Base-by-base conservation (phyloP, 2,113 vertebrate genomes). In the Otolemur garnettii region DNA sequence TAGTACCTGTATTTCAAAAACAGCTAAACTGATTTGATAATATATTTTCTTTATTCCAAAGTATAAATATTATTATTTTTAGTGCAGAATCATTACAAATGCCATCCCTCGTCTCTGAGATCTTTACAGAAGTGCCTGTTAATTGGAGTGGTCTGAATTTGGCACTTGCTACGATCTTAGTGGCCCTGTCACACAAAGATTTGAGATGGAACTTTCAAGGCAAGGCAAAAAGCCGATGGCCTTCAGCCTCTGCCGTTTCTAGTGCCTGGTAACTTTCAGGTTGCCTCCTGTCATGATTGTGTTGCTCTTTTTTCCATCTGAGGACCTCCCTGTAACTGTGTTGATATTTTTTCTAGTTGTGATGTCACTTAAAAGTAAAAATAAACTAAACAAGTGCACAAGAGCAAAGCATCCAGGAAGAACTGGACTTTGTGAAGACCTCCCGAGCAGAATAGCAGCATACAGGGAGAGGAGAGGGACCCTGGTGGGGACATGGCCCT, bases 401-500 rank as follows among this genome's bases (percentile, higher is more conserved):
- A 19, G 15, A 88, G 55, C 15, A 66, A 87, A 64, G 7, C 15
- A 30, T 3, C 4, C 7, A 8, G 18, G 72, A 81, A 74, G 13
- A 69, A 12, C 7, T 80, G 12, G 18, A 2, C 0, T 69, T 8
- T 18, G 33, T 0, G 14, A 45, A 10, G 9, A 2, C 2, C 7
- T 78, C 24, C 24, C 45, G 83, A 50, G 13, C 17, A 22, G 24
- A 35, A 26, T 0, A 7, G 14, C 13, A 2, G 7, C 14, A 2
- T 12, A 2, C 0, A 0, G 6, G 17, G 5, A 18, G 53, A 21
- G 18, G 15, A 38, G 50, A 7, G 33, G 38, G 50, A 50, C 1
- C 0, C 26, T 4, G 7, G 17, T 0, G 2, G 13, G 30, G 6
- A 21, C 28, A 62, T 21, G 0, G 0, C 38, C 2, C 1, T 3